phyloP scores from a whole-genome alignment of 2,888 invertebrate species.

The Amphipyra tragopoginis region DNA sequence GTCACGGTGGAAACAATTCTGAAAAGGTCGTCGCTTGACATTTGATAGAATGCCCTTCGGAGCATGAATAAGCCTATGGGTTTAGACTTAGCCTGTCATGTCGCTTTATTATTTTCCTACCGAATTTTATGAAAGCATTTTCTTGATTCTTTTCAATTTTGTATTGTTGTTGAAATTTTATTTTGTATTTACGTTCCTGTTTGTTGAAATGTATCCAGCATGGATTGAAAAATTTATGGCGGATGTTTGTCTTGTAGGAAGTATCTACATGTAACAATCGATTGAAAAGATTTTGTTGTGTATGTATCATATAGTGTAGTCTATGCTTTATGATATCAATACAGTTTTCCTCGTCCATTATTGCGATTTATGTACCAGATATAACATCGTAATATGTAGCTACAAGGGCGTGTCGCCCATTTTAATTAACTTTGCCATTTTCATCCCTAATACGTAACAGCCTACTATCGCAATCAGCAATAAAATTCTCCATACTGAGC shows the following conservation, averaged over 20 bases:
- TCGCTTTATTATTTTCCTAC: conserved; percentile 56
- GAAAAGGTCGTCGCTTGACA: conserved; percentile 78
- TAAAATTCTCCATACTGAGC: conserved; percentile 26
- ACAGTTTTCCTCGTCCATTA: not conserved
- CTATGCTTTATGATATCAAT: not conserved
- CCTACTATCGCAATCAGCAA: conserved; percentile 15
- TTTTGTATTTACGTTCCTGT: conserved; percentile 34
- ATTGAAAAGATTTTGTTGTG: conserved; percentile 23
- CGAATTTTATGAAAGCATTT: conserved; percentile 53
- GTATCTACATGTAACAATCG: conserved; percentile 7
- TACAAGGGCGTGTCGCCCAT: not conserved
- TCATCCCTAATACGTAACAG: not conserved
- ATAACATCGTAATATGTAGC: not conserved
- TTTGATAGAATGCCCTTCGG: conserved; percentile 83
- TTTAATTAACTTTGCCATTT: conserved; percentile 17
- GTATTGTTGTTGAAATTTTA: conserved; percentile 41
- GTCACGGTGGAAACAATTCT: conserved; percentile 75
- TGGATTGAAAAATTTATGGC: conserved; percentile 28
- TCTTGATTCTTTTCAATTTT: conserved; percentile 57
- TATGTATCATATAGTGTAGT: conserved; percentile 9
- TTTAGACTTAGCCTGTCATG: conserved; percentile 62
- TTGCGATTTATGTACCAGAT: not conserved
- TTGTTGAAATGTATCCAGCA: conserved; percentile 19
- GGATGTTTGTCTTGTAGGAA: conserved; percentile 12
- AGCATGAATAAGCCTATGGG: conserved; percentile 75